phyloP scores from a whole-genome alignment of 2,888 invertebrate genomes.

The Ophion costatus region DNA sequence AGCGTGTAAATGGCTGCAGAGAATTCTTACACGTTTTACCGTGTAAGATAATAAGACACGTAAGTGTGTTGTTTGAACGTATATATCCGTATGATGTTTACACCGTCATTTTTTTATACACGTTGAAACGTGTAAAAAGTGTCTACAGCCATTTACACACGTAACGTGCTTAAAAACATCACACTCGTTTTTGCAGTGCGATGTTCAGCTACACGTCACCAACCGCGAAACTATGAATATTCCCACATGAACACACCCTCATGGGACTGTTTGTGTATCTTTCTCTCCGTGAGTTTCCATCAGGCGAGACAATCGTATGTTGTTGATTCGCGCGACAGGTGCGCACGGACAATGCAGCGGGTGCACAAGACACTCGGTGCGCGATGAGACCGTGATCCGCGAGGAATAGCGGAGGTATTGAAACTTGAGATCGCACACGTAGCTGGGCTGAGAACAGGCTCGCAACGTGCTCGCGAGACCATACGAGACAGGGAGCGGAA shows the following conservation, averaged over 20 bases:
- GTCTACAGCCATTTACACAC: too few relatives aligned
- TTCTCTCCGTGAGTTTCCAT: conserved; percentile 13
- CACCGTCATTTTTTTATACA: too few relatives aligned
- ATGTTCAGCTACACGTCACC: conserved; percentile 41
- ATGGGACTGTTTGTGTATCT: conserved; percentile 27
- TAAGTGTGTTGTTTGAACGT: too few relatives aligned
- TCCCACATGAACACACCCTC: conserved; percentile 1
- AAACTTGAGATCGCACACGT: conserved; percentile 62
- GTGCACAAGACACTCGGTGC: conserved; percentile 25
- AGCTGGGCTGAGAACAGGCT: conserved; percentile 33
- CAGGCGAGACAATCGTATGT: conserved; percentile 49
- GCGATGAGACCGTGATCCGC: conserved; percentile 31
- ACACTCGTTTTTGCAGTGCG: too few relatives aligned
- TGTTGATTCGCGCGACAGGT: conserved; percentile 62
- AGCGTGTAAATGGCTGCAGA: too few relatives aligned
- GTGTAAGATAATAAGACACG: too few relatives aligned
- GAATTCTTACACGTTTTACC: too few relatives aligned
- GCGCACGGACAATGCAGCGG: conserved; percentile 20
- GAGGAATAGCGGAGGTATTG: conserved; percentile 48
- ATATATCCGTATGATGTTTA: too few relatives aligned
- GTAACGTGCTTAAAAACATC: too few relatives aligned
- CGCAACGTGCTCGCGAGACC: conserved; percentile 28
- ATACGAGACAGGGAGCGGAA: conserved; percentile 50
- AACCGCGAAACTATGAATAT: conserved; percentile 34
- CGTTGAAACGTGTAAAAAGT: too few relatives aligned